Evolutionary conservation across 2,888 invertebrate genomes (phyloP).

Genomic region (Macropis europaea): DNA sequence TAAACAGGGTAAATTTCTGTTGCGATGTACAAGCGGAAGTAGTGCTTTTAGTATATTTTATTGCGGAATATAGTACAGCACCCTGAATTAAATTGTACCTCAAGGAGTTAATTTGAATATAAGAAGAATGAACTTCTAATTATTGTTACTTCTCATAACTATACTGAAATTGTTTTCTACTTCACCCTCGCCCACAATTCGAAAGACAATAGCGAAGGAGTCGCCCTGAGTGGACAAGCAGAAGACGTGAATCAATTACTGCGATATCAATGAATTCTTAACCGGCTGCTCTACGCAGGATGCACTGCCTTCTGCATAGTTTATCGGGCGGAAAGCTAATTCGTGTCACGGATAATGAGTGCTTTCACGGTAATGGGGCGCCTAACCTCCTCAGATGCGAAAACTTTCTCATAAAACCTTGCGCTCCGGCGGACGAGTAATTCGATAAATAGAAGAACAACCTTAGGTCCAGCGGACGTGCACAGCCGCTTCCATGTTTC

Average conservation of each 20-base stretch:
- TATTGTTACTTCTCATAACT: too few species aligned
- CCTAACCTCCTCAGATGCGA: constrained; percentile 10
- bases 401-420: constrained; percentile 15
- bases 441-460: constrained; percentile 18
- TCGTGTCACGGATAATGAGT: constrained; percentile 51
- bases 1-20: too few species aligned
- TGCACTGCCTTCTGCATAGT: constrained; percentile 44
- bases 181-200: neutral
- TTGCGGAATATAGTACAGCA: too few species aligned
- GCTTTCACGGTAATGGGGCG: constrained; percentile 41
- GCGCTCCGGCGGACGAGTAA: neutral
- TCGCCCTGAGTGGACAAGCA: constrained; percentile 11
- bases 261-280: constrained; percentile 40
- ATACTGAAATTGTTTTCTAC: too few species aligned
- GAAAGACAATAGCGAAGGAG: neutral
- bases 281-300: constrained; percentile 28
- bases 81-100: too few species aligned
- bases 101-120: too few species aligned
- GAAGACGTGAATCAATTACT: constrained; percentile 40
- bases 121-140: too few species aligned
- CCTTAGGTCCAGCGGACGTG: neutral
- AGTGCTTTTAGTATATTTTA: too few species aligned
- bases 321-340: constrained; percentile 47
- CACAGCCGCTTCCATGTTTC: constrained; percentile 20
- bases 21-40: too few species aligned